Base-by-base conservation (phyloP, 2,797 vertebrate genomes). In the Bradypus variegatus region DNA sequence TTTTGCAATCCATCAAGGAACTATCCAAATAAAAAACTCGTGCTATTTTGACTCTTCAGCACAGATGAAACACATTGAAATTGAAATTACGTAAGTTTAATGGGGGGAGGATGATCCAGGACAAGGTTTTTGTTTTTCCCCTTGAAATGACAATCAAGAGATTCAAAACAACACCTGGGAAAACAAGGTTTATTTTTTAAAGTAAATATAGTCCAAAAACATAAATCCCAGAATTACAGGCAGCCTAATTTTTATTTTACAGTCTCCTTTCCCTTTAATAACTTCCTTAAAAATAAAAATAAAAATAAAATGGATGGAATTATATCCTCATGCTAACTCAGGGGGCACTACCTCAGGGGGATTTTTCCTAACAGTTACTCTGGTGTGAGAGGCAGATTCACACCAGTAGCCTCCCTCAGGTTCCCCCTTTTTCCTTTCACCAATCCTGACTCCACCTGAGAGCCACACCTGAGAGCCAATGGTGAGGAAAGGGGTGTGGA, bases 1-100 rank as follows among this genome's bases (percentile, higher is more conserved):
- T 82, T 90, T 25, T 8, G 88, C 87, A 91, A 65, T 64, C 77
- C 83, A 86, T 85, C 29, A 84, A 38, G 33, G 78, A 92, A 45
- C 50, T 90, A 78, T 53, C 78, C 23, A 94, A 94, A 88, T 85
- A 8, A 91, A 81, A 62, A 91, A 8, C 16, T 64, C 58, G 7
- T 58, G 41, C 69, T 82, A 86, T 80, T 83, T 93, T 87, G 77
- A 33, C 15, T 73, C 19, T 50, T 81, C 12, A 58, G 81, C 21
- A 79, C 86, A 86, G 76, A 90, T 29, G 41, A 76, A 81, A 48
- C 55, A 77, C 5, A 6, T 3, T 11, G 77, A 89, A 85, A 53
- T 15, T 31, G 48, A 81, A 86, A 84, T 64, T 33, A 62, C 23
- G 4, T 33, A 62, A 76, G n/a, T 84, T 69, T 36, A n/a, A 67